Percentiles rank a stretch among this genome's conserved stretches.
Evolutionary conservation across 1,140 invertebrate genomes (phyloP).

Genomic region (Semibalanus balanoides): DNA sequence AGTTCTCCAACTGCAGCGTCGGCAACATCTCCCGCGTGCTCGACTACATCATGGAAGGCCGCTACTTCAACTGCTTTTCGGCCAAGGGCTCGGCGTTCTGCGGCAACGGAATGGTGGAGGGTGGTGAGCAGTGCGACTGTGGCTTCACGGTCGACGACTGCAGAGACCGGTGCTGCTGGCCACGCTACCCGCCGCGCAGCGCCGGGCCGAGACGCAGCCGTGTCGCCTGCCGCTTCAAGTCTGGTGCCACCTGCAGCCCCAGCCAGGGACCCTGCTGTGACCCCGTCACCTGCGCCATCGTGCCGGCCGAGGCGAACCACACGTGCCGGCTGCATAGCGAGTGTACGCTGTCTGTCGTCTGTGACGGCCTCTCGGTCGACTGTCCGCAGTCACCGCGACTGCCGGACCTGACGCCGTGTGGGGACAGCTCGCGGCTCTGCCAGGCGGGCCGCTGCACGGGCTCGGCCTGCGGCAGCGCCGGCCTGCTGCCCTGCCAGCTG

Average conservation of each 20-base stretch:
- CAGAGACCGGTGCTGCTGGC: slow-evolving; percentile 82
- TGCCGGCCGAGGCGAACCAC: too few species aligned
- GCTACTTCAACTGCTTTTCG: too few species aligned
- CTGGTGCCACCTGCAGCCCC: not conserved
- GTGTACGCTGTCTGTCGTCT: too few species aligned
- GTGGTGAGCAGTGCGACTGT: slow-evolving; percentile 94
- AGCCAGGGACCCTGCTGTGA: not conserved
- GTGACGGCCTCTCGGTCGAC: too few species aligned
- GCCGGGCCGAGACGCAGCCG: slow-evolving; percentile 63
- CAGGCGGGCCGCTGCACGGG: slow-evolving; percentile 90
- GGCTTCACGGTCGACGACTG: slow-evolving; percentile 87
- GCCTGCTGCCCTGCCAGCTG: slow-evolving; percentile 90
- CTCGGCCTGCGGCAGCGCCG: slow-evolving; percentile 81
- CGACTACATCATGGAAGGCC: too few species aligned
- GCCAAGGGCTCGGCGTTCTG: slow-evolving; percentile 51
- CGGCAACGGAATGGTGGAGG: slow-evolving; percentile 92
- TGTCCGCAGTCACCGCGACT: too few species aligned
- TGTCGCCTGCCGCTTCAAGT: slow-evolving; percentile 59
- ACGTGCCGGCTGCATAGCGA: too few species aligned
- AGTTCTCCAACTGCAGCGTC: too few species aligned
- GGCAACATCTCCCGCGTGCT: too few species aligned
- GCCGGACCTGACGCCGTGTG: slow-evolving; percentile 44
- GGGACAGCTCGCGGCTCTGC: slow-evolving; percentile 84
- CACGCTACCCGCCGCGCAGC: slow-evolving; percentile 51
- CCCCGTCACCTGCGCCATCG: not conserved